Conservation (phyloP, 2,888 invertebrate genomes). For the Nezara viridula region DNA sequence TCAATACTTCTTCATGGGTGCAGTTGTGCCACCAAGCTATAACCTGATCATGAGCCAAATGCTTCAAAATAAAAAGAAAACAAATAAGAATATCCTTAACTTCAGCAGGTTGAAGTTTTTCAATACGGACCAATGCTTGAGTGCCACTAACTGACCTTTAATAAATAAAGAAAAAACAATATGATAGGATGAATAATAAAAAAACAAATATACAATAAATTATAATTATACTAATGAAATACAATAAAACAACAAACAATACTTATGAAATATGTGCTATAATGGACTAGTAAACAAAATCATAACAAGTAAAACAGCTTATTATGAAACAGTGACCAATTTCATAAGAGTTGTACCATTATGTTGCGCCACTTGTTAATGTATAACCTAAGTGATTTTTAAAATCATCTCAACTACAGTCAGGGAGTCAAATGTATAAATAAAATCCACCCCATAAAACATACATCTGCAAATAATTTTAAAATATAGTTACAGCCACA, state of each 20-base stretch:
- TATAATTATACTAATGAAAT: too few species aligned
- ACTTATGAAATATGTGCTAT: not conserved
- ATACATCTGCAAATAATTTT: too few species aligned
- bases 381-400: not conserved
- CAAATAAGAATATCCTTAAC: slow-evolving; percentile 90
- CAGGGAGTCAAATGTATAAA: too few species aligned
- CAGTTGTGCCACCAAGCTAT: slow-evolving; percentile 93
- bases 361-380: too few species aligned
- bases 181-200: not conserved
- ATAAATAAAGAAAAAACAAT: slow-evolving; percentile 65
- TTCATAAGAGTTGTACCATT: not conserved
- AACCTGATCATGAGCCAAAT: slow-evolving; percentile 89
- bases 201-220: too few species aligned
- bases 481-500: too few species aligned
- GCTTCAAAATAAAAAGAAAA: slow-evolving; percentile 91
- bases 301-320: not conserved
- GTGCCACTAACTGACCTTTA: slow-evolving; percentile 75
- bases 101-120: slow-evolving; percentile 83
- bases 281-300: too few species aligned
- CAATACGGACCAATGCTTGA: slow-evolving; percentile 72
- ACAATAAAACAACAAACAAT: not conserved
- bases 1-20: slow-evolving; percentile 83
- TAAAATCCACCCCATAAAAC: too few species aligned
- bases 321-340: not conserved
- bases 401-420: not conserved